Conservation (phyloP, 2,797 vertebrate genomes). For the Hyperoplus lanceolatus region DNA sequence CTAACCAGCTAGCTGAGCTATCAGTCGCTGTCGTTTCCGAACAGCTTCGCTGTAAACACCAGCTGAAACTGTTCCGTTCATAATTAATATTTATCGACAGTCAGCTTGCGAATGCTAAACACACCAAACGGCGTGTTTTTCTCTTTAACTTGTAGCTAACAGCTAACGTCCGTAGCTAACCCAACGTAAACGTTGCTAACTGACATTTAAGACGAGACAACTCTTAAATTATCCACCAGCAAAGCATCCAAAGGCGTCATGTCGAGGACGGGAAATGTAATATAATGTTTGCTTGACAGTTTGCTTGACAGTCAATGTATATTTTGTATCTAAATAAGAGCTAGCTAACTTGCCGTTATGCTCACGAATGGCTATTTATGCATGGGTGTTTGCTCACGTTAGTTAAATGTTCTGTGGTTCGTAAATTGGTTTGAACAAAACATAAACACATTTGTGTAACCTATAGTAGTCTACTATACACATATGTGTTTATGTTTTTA, state of each 20-base stretch:
- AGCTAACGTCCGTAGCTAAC: neutral
- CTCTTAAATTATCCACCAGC: neutral
- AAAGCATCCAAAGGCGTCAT: neutral
- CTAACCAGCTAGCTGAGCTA: conserved; percentile 48
- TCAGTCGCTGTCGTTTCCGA: conserved; percentile 3
- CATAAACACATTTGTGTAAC: no score
- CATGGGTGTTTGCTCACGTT: neutral
- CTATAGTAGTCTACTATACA: no score
- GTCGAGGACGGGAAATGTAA: neutral
- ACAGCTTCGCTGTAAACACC: conserved; percentile 28
- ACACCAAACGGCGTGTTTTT: neutral
- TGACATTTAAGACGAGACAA: neutral
- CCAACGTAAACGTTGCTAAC: neutral
- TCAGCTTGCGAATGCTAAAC: neutral
- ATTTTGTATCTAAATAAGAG: no score
- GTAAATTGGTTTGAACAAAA: no score
- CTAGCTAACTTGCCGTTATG: neutral
- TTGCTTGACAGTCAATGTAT: neutral
- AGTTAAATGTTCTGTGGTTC: neutral
- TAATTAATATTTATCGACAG: neutral
- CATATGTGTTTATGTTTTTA: no score
- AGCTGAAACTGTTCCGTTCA: neutral
- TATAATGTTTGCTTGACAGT: neutral
- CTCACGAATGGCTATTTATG: neutral
- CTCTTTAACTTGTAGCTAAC: neutral